These are phyloP conservation scores for Melangyna quadrimaculata DNA, from an alignment of 2,888 invertebrate species.

Conservation along the genomic window DNA sequence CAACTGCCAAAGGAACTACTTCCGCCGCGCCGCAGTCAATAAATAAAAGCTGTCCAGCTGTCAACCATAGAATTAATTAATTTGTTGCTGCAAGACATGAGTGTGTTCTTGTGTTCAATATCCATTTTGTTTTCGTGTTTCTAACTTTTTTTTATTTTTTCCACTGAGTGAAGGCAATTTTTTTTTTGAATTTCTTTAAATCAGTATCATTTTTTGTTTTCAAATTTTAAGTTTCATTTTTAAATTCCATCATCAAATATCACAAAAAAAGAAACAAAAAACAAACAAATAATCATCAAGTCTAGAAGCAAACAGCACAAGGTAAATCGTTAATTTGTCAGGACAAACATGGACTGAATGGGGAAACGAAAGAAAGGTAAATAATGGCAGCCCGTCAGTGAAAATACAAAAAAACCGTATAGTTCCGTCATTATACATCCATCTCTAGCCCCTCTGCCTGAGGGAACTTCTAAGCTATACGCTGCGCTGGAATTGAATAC, in stretches of 20 bases:
- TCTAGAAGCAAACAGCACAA: neutral
- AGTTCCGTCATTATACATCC: conserved; percentile 9
- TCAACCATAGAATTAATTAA: conserved; percentile 30
- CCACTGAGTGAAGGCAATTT: neutral
- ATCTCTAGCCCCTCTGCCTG: neutral
- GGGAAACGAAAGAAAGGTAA: neutral
- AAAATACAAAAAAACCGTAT: conserved; percentile 10
- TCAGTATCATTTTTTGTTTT: neutral
- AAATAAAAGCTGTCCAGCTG: conserved; percentile 26
- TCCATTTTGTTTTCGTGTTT: neutral
- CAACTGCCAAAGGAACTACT: conserved; percentile 19
- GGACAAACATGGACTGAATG: conserved; percentile 10
- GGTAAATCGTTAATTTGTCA: conserved; percentile 3
- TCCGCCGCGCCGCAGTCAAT: conserved; percentile 31
- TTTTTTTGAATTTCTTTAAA: neutral
- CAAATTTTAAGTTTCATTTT: neutral
- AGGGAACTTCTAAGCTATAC: neutral
- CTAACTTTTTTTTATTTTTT: neutral
- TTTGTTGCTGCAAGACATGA: conserved; percentile 5
- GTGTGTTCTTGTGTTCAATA: neutral
- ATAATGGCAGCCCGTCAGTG: neutral
- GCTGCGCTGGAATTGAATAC: neutral
- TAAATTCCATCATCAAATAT: neutral
- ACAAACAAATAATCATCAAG: neutral
- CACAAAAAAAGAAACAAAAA: neutral